Evolutionary conservation across 2,797 vertebrate genomes (phyloP), one percentile per base, ranked within the genome.

Genomic region (Masticophis lateralis): DNA sequence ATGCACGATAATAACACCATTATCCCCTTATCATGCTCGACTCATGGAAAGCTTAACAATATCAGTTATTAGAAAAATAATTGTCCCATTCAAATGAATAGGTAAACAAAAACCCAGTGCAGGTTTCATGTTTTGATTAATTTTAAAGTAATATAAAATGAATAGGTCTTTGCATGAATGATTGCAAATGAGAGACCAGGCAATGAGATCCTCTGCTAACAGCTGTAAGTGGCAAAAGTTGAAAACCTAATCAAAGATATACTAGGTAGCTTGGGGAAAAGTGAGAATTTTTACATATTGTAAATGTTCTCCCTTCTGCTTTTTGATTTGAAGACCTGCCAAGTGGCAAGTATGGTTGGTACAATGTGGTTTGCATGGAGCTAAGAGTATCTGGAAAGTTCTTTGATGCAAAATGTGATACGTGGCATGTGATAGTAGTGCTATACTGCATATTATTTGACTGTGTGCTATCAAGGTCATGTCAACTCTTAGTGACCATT

Each of bases 1-100:
- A 94, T 91, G 94, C 0, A 2, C 57, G 93, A 94, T 96, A 97
- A 96, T 96, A 95, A 93, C 92, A 93, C 57, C 94, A 91, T 91
- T 0, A 0, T 2, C 74, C 47, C 9, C 63, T 95, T 96, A 93
- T 79, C 91, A 83, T n/a, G 86, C 94, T 89, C 57, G n/a, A 88
- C 89, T 69, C 51, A 3, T 93, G 92, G 94, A 22, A 94, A 74
- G 28, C 69, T 95, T 56, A 94, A 93, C 47, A 95, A 91, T 51
- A 93, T 94, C 94, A 92, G 88, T 56, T 90, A 92, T 89, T 90
- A 53, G 92, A 55, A 93, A 47, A 91, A 93, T 59, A 47, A 10
- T 2, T 8, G 1, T 89, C 95, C 95, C 16, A 69, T 91, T 93
- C 87, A 79, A 61, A 51, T 0, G 14, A 92, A 22, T 66, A 88